A percentile compares a stretch with the other conserved stretches of the same genome.
Conservation (phyloP, 2,113 vertebrate genomes). For the Callipepla californica region DNA sequence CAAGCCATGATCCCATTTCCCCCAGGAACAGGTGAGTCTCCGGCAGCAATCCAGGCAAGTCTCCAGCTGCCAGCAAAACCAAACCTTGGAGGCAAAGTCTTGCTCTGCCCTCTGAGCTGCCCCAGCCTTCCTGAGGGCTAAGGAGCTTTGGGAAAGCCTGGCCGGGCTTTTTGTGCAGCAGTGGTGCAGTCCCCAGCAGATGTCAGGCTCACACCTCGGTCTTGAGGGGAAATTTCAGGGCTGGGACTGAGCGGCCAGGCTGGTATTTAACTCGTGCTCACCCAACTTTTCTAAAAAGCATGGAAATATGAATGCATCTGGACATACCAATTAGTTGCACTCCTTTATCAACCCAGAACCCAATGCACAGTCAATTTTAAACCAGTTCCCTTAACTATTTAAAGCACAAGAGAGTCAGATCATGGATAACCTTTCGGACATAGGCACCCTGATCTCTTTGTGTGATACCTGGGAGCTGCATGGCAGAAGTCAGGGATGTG, state of each 20-base stretch:
- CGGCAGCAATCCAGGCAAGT: not conserved
- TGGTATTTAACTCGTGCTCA: not conserved
- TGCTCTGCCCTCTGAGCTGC: not conserved
- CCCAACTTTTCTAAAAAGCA: not conserved
- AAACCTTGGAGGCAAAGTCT: not conserved
- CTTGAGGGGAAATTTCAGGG: not conserved
- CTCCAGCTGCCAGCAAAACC: not conserved
- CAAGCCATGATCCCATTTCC: not conserved
- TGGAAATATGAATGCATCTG: not conserved
- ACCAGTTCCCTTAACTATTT: not conserved
- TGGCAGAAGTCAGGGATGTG: not conserved
- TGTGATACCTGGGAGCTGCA: not conserved
- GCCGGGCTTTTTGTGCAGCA: not conserved
- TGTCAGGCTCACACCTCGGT: conserved; percentile 39
- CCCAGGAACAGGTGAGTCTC: not conserved
- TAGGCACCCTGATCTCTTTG: not conserved
- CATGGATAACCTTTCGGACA: not conserved
- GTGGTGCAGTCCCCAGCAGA: conserved; percentile 1
- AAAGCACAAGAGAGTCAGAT: not conserved
- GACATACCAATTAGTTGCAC: not conserved
- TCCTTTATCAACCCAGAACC: not conserved
- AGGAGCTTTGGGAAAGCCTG: not conserved
- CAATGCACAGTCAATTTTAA: not conserved
- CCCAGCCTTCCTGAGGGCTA: not conserved
- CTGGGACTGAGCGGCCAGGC: not conserved